Percentiles rank a stretch among this genome's conserved stretches.
Conservation (phyloP, 2,113 vertebrate genomes). For the Pseudonaja textilis region DNA sequence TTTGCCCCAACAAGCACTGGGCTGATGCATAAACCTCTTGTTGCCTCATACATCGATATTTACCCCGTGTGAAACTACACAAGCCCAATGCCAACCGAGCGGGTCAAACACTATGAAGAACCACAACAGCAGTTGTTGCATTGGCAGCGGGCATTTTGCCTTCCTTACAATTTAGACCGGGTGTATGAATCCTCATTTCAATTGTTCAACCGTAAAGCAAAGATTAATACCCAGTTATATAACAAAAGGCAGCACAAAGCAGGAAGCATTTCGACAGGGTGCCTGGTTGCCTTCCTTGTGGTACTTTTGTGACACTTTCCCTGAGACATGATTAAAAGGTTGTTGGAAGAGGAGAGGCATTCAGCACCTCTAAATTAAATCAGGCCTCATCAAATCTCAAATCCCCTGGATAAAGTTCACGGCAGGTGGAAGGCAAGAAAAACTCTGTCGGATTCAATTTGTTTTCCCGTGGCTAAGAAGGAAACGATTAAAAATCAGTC, state of each 20-base stretch:
- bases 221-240: not conserved
- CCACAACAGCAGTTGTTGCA: not conserved
- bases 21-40: not conserved
- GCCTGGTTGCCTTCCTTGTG: not conserved
- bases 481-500: not conserved
- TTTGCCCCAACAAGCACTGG: not conserved
- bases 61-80: not conserved
- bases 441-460: not conserved
- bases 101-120: not conserved
- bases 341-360: not conserved
- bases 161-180: accelerated
- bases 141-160: not conserved
- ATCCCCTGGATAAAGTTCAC: not conserved
- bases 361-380: not conserved
- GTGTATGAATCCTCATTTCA: not conserved
- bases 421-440: not conserved
- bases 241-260: accelerated
- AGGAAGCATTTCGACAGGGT: not conserved
- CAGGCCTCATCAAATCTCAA: not conserved
- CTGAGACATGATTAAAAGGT: not conserved
- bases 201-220: not conserved
- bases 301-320: not conserved
- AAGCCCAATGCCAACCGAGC: not conserved
- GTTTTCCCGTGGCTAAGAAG: not conserved
- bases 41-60: not conserved